Evolutionary conservation across 2,113 vertebrate species (phyloP).

Genomic region (Onychostruthus taczanowskii): DNA sequence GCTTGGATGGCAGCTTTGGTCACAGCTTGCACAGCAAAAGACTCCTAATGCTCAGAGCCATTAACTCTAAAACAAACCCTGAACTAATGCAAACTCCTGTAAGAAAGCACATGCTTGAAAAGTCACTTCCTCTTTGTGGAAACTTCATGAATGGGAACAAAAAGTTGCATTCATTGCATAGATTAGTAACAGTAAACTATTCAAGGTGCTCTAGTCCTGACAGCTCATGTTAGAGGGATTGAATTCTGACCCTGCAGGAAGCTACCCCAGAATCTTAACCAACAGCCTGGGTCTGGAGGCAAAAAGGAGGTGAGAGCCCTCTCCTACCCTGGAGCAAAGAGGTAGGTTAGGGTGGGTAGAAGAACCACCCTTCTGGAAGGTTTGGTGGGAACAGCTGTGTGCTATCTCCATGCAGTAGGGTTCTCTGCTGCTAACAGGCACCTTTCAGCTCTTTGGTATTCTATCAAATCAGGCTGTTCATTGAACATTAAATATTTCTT

Average conservation of each 20-base stretch:
- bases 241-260: background rate
- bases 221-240: background rate
- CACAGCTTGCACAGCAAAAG: background rate
- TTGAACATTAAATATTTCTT: background rate
- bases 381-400: background rate
- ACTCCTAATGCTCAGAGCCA: background rate
- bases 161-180: background rate
- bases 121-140: background rate
- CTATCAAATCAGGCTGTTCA: background rate
- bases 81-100: background rate
- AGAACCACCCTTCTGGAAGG: background rate
- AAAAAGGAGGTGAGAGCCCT: background rate
- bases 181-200: slow-evolving; percentile 19
- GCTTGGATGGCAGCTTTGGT: background rate
- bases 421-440: background rate
- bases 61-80: background rate
- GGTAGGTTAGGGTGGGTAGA: background rate
- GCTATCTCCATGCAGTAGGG: background rate
- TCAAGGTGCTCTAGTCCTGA: background rate
- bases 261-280: background rate
- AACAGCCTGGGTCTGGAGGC: background rate
- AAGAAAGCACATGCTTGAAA: background rate
- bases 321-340: background rate
- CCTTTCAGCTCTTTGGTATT: background rate
- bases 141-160: background rate